Percentiles rank a stretch among this genome's conserved stretches.
Evolutionary conservation across 2,797 vertebrate genomes (phyloP).

Genomic region (Rhabdophis nuchalis): DNA sequence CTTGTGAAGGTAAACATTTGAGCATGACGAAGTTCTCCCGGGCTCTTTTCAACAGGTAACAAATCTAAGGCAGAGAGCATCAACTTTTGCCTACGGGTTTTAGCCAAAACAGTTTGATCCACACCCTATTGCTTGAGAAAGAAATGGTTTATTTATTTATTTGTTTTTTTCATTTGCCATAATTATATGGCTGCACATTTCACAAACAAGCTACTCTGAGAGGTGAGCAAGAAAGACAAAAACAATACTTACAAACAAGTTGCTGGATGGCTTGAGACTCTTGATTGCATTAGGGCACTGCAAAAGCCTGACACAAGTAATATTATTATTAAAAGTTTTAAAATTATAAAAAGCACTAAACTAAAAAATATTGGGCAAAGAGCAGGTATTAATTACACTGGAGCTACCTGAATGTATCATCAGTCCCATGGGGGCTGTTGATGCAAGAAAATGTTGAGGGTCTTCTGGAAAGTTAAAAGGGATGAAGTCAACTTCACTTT

Average conservation of each 20-base stretch:
- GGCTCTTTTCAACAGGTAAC: background rate
- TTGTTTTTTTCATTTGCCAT: background rate
- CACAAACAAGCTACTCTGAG: background rate
- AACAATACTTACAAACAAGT: background rate
- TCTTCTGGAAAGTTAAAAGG: background rate
- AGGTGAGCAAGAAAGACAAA: background rate
- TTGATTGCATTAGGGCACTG: too few species aligned
- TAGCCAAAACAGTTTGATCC: background rate
- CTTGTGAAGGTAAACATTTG: background rate
- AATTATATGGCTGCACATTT: background rate
- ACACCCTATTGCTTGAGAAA: background rate
- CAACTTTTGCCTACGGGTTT: conserved; percentile 2
- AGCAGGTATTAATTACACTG: background rate
- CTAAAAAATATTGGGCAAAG: background rate
- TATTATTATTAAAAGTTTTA: background rate
- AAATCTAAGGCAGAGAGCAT: background rate
- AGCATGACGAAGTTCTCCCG: background rate
- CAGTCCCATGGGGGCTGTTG: background rate
- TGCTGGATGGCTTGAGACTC: too few species aligned
- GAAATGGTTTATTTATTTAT: background rate
- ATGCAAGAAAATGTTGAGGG: background rate
- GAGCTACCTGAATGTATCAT: background rate
- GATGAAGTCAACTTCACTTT: background rate
- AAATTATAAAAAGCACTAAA: background rate
- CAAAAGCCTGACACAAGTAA: background rate